Conservation (phyloP, 2,113 vertebrate species). For the Marmota flaviventris region DNA sequence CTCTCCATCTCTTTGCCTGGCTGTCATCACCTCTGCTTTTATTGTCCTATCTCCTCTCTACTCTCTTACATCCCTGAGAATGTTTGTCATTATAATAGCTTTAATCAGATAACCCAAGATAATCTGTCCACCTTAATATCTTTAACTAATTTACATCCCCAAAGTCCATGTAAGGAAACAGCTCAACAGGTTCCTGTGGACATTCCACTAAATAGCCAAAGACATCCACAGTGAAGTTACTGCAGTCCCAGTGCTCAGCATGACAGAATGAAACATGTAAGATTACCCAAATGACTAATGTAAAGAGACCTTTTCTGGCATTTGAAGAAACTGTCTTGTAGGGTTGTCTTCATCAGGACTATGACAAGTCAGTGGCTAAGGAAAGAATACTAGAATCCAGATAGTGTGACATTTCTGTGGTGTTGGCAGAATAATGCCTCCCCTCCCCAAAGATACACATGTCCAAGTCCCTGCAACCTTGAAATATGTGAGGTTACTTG, state of each 20-base stretch:
- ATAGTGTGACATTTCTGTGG: accelerated
- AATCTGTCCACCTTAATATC: background rate
- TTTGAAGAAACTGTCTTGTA: background rate
- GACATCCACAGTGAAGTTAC: background rate
- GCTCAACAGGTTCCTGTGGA: background rate
- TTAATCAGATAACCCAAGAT: background rate
- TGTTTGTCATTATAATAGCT: background rate
- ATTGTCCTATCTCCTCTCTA: background rate
- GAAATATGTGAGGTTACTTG: background rate
- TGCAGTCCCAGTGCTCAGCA: background rate
- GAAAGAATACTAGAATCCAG: background rate
- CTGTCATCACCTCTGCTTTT: background rate
- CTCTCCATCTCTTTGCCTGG: background rate
- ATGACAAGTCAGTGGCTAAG: accelerated
- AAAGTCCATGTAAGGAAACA: background rate
- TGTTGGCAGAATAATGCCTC: background rate
- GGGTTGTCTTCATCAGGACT: background rate
- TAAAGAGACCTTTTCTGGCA: background rate
- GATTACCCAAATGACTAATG: background rate
- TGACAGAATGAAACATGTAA: background rate
- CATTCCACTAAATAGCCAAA: background rate
- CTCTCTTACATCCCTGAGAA: background rate
- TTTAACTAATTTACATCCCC: background rate
- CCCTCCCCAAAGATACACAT: background rate
- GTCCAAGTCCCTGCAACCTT: background rate